Evolutionary conservation across 1,140 invertebrate species (phyloP), one percentile per base, ranked within the genome.

Genomic region (Dysdera silvatica): DNA sequence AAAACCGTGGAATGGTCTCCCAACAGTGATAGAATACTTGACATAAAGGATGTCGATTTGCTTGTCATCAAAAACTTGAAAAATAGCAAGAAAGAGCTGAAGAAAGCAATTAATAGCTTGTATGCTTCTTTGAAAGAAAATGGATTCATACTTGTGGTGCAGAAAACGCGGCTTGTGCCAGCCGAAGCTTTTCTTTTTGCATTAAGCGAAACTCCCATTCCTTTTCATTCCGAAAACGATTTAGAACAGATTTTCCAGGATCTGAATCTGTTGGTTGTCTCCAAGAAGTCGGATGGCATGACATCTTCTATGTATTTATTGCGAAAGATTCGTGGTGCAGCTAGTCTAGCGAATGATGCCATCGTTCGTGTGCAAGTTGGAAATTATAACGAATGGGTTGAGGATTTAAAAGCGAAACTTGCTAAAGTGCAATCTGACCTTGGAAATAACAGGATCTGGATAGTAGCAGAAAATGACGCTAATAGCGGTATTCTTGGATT

Each of bases 401-500:
- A 90, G 45, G 62, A 68, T 24, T 52, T 79, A 2, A 76, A 77
- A 62, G 70, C 73, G 31, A 67, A 73, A 31, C 45, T 79, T n/a
- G 68, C 70, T 56, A 69, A 80, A 84, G 66, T 75, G 69, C 51
- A 79, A 80, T 74, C 75, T 26, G 75, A 81, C 59, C 58, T 69
- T 41, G 61, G 72, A 45, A 57, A 69, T 51, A 68, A 73, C 48
- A 83, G 84, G 67, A 78, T 92, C 33, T 83, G 90, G 71, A 73
- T 91, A 7, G 82, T 87, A n/a, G 81, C 80, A 49, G 81, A 84
- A 65, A 73, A 72, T 26, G 65, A 66, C 12, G 65, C 65, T 10
- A 71, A 72, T 20, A 86, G 80, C 73, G 93, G 95, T 55, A 80
- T 93, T 26, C 76, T 95, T 48, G 95, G 95, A 45, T 76, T 98